phyloP scores from a whole-genome alignment of 2,113 vertebrate genomes.

The Gnathonemus longibarbis region DNA sequence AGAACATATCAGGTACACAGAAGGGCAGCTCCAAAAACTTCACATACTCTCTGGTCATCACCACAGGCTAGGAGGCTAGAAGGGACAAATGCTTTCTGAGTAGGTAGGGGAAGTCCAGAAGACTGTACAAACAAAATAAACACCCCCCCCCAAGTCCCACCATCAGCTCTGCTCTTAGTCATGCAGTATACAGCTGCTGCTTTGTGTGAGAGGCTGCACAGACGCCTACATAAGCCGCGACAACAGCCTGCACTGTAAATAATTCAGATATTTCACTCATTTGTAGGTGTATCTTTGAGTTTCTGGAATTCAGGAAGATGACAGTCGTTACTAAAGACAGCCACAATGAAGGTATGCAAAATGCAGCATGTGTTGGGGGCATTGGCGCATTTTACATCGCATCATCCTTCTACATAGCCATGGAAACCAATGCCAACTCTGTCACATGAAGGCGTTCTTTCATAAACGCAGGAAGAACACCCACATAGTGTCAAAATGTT shows the following conservation, averaged over 20 bases:
- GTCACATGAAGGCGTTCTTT: neutral
- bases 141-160: no score
- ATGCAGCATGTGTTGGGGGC: neutral
- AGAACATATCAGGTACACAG: neutral
- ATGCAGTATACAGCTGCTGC: neutral
- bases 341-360: neutral
- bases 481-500: neutral
- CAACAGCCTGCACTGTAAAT: neutral
- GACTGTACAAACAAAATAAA: neutral
- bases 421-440: neutral
- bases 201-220: neutral
- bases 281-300: neutral
- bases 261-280: neutral
- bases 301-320: neutral
- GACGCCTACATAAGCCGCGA: neutral
- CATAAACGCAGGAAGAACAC: neutral
- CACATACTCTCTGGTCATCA: neutral
- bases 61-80: no score
- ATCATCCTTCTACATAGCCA: neutral
- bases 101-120: neutral
- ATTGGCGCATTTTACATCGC: neutral
- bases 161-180: neutral
- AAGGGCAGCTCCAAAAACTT: neutral
- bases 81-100: no score
- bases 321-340: neutral